phyloP scores from a whole-genome alignment of 2,113 vertebrate genomes.

The Lamprologus ornatipinnis region DNA sequence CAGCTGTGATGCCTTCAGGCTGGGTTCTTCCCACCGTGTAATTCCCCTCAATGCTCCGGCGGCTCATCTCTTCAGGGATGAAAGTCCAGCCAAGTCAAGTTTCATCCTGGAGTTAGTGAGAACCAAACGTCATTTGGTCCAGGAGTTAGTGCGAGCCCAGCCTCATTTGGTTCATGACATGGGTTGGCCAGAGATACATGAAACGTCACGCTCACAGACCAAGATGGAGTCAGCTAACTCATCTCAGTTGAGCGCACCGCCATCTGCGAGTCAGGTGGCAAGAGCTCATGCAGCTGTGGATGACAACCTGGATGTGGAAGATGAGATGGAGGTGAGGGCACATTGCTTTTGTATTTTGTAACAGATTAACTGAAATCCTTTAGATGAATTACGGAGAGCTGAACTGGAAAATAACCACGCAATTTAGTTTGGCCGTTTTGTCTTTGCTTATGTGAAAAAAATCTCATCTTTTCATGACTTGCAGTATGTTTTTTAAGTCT shows the following conservation, averaged over 20 bases:
- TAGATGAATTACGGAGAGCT: neutral
- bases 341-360: neutral
- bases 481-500: neutral
- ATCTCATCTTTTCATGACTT: neutral
- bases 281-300: neutral
- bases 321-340: slow-evolving; percentile 56
- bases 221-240: neutral
- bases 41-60: neutral
- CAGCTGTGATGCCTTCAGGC: slow-evolving; percentile 5
- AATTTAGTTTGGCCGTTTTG: neutral
- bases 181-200: slow-evolving; percentile 33
- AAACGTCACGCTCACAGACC: neutral
- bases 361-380: neutral
- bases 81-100: neutral
- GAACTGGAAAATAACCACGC: neutral
- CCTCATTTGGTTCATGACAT: slow-evolving; percentile 53
- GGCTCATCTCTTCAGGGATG: neutral
- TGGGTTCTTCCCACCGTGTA: neutral
- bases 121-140: slow-evolving; percentile 12
- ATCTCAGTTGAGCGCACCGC: neutral
- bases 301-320: slow-evolving; percentile 16
- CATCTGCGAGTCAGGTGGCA: neutral
- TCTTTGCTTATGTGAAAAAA: neutral
- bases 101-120: slow-evolving; percentile 37
- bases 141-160: slow-evolving; percentile 34